Evolutionary conservation across 1,140 invertebrate species (phyloP).

Genomic region (Drosophila tristis): DNA sequence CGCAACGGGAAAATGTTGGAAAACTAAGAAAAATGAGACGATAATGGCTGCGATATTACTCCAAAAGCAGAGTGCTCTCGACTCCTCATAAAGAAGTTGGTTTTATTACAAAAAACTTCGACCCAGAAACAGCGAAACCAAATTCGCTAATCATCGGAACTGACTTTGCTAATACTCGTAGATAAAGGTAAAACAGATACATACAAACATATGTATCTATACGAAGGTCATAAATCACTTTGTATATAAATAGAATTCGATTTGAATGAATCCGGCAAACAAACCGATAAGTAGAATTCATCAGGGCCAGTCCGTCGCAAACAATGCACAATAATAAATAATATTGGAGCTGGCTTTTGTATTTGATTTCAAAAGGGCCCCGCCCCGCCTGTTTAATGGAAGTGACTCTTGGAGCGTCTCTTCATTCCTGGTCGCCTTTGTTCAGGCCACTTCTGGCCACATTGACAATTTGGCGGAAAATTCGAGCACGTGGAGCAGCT

Average conservation of each 20-base stretch:
- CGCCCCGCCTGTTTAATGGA: constrained; percentile 26
- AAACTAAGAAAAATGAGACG: constrained; percentile 77
- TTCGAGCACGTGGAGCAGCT: constrained; percentile 50
- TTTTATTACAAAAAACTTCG: constrained; percentile 51
- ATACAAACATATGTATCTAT: background rate
- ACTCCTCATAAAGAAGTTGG: constrained; percentile 53
- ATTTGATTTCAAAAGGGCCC: constrained; percentile 64
- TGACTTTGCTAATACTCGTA: constrained; percentile 19
- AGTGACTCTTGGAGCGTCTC: background rate
- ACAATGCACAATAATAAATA: constrained; percentile 72
- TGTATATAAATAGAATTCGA: constrained; percentile 44
- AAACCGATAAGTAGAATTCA: constrained; percentile 54
- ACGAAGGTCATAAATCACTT: constrained; percentile 31
- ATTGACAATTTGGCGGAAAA: constrained; percentile 39
- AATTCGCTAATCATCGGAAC: constrained; percentile 38
- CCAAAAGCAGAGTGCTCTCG: constrained; percentile 44
- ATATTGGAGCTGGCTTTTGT: constrained; percentile 59
- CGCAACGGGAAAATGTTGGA: constrained; percentile 33
- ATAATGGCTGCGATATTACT: constrained; percentile 70
- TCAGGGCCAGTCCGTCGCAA: background rate
- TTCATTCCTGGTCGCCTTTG: constrained; percentile 30
- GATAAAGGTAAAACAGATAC: constrained; percentile 16
- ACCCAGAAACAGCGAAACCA: constrained; percentile 13
- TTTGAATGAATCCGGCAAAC: constrained; percentile 11
- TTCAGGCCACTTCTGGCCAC: constrained; percentile 44